Evolutionary conservation across 2,888 invertebrate genomes (phyloP), one percentile per base, ranked within the genome.

Genomic region (Hartigia nigra): DNA sequence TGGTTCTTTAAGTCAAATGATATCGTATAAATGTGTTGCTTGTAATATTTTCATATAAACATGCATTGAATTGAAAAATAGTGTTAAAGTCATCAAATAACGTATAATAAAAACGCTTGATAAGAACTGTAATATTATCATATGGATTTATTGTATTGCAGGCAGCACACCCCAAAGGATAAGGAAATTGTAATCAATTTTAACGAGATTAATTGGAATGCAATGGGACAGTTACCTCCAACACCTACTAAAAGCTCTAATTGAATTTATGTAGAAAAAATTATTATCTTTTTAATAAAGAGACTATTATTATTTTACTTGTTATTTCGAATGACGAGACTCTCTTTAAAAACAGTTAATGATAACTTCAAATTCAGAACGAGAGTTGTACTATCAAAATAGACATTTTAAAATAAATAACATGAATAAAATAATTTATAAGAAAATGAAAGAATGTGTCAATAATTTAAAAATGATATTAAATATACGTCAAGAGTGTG

Each of bases 121-220:
- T 39, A 39, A 39, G 5, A 39, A 39, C 23, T 23, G 39, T 39
- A 39, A 39, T 39, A 14, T 14, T 31, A 35, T 69, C 31, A 76
- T 69, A 80, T 76, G 82, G 34, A n/a, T 32, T 77, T 80, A 77
- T 81, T 84, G 81, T 77, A 81, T 92, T 92, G 39, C 92, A 96
- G 95, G 88, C 94, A 95, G 91, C 95, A 94, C 87, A 91, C 90
- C 87, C 96, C 97, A 78, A 93, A 92, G 77, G 92, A 92, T 78
- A 92, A 92, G 14, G 92, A 93, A 90, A 94, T 97, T 85, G 93
- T 94, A 34, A 96, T 97, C 75, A 94, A 96, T 89, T 96, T 97
- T 89, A 91, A 91, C 70, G 93, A 93, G 80, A 94, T 94, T 74
- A 93, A 95, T 86, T 94, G 93, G 93, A 93, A 93, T 84, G 85